Base-by-base conservation (phyloP, 2,113 vertebrate genomes). In the Elephantulus edwardii region DNA sequence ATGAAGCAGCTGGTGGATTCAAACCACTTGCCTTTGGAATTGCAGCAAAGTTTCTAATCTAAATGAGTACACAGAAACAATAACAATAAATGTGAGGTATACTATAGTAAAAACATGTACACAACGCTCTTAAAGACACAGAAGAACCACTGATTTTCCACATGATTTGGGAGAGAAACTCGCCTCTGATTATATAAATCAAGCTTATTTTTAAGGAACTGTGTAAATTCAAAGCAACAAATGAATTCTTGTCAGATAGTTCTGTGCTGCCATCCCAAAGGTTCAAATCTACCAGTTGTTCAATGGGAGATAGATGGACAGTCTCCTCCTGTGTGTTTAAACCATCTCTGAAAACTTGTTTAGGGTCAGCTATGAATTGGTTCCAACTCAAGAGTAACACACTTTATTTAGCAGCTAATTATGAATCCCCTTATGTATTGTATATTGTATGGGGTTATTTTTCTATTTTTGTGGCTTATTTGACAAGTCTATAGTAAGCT, bases 61-160 rank as follows among this genome's bases (percentile, higher is more conserved):
- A 88, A 88, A 87, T 42, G 30, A 90, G 1, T 26, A 93, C 35
- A 52, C 1, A 62, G 28, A 90, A 79, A 58, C 66, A 79, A 58
- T 33, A 60, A 24, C 5, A 22, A 81, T 50, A 79, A 5, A 50
- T 81, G 3, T 56, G 14, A 50, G 24, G 9, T 68, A 6, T 52
- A 38, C 3, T 40, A 33, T 54, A 35, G 68, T 35, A 66, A 26
- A 13, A 58, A 9, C 71, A 33, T 8, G 1, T 22, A 44, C 33
- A 56, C 35, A 40, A 9, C 74, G 10, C 35, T 71, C 12, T 3
- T 6, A 12, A 11, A 9, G 5, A 24, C 13, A 52, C 30, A 66
- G 22, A 35, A 4, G 35, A 84, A 87, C 11, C 40, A 16, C 54
- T 68, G 20, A 56, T 71, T 66, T 48, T 46, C 42, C 13, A 6